Evolutionary conservation across 2,888 invertebrate species (phyloP).

Genomic region (Orthosia gothica): DNA sequence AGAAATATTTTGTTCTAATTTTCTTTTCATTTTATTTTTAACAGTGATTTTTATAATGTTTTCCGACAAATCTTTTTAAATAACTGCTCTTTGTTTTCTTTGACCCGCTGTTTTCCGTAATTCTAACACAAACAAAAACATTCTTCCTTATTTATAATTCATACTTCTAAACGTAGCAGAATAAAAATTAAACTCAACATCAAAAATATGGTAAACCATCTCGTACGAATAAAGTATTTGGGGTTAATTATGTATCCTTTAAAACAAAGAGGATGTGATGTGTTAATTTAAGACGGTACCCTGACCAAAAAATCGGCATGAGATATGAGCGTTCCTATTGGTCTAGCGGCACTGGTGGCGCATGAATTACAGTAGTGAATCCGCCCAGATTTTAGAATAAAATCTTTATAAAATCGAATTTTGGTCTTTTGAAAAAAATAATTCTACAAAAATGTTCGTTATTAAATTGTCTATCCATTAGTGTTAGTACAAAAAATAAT

Average conservation of each 20-base stretch:
- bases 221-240: conserved; percentile 9
- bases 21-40: background rate
- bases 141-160: background rate
- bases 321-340: too few species aligned
- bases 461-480: too few species aligned
- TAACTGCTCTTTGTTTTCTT: background rate
- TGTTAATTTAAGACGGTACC: too few species aligned
- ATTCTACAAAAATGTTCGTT: too few species aligned
- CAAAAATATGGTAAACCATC: conserved; percentile 15
- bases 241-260: conserved; percentile 20
- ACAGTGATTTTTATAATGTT: too few species aligned
- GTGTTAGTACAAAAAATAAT: too few species aligned
- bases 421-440: too few species aligned
- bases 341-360: too few species aligned
- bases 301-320: too few species aligned
- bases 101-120: background rate
- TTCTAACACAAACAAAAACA: background rate
- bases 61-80: background rate
- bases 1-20: background rate
- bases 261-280: conserved; percentile 12
- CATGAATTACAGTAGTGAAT: too few species aligned
- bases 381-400: too few species aligned
- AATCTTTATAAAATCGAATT: too few species aligned
- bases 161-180: background rate
- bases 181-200: background rate